Percentiles rank a stretch among this genome's conserved stretches.
Conservation (phyloP, 2,888 invertebrate species). For the Hetaerina titia region DNA sequence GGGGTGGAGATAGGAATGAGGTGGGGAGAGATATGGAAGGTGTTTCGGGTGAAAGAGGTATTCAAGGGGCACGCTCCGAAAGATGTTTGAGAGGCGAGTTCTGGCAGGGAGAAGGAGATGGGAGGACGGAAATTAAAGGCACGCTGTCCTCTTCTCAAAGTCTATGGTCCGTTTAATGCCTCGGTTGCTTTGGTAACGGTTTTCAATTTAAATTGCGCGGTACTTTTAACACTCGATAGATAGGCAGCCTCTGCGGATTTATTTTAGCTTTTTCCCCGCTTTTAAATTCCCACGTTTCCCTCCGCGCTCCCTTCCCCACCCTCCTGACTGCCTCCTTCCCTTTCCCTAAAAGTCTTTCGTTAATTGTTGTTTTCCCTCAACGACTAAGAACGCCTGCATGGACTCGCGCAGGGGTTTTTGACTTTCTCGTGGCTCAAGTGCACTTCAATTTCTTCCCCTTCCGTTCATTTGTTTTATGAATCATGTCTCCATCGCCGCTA, state of each 20-base stretch:
- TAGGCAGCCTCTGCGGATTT: neutral
- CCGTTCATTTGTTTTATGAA: neutral
- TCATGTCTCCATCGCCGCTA: neutral
- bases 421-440: neutral
- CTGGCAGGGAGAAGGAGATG: neutral
- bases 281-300: neutral
- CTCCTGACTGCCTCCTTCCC: no score
- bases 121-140: neutral
- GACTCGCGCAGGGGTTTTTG: no score
- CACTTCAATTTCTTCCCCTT: neutral
- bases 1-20: no score
- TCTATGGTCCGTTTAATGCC: neutral
- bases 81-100: neutral
- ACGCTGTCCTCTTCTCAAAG: neutral
- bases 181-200: no score
- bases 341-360: no score
- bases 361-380: no score
- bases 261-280: neutral
- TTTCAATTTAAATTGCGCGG: no score
- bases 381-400: no score
- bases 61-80: neutral
- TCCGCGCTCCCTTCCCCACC: no score
- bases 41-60: neutral
- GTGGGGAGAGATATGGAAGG: neutral
- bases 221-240: no score